These are phyloP conservation scores for Esox niger DNA, from an alignment of 2,113 vertebrate genomes.

Conservation along the genomic window DNA sequence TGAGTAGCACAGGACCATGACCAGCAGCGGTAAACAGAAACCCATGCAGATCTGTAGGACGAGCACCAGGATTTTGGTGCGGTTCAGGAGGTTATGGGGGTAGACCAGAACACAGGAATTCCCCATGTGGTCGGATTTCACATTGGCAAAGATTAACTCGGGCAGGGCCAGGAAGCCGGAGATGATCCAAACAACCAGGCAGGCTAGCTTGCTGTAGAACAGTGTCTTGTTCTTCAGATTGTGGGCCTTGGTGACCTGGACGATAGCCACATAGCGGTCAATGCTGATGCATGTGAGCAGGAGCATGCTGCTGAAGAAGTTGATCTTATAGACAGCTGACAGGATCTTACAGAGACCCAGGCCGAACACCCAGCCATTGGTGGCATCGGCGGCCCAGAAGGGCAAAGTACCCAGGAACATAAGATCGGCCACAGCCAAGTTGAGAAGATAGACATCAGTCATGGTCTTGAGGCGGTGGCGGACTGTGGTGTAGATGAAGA, in stretches of 20 bases:
- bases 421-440: slow-evolving; percentile 84
- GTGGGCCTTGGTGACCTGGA: slow-evolving; percentile 75
- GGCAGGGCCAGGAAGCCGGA: slow-evolving; percentile 78
- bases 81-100: slow-evolving; percentile 30
- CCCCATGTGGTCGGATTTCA: accelerated
- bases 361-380: slow-evolving; percentile 75
- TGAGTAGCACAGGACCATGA: slow-evolving; percentile 83
- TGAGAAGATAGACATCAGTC: slow-evolving; percentile 83
- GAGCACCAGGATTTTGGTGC: slow-evolving; percentile 71
- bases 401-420: slow-evolving; percentile 86
- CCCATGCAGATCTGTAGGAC: slow-evolving; percentile 80
- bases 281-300: slow-evolving; percentile 87
- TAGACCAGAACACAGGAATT: slow-evolving; percentile 69
- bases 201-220: slow-evolving; percentile 76
- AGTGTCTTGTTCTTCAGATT: slow-evolving; percentile 72
- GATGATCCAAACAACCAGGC: slow-evolving; percentile 73
- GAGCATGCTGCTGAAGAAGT: slow-evolving; percentile 86
- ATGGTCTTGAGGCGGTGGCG: slow-evolving; percentile 80
- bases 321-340: slow-evolving; percentile 82
- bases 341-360: slow-evolving; percentile 76
- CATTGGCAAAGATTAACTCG: slow-evolving; percentile 79
- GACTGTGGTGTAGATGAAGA: slow-evolving; percentile 79
- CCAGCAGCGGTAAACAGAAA: slow-evolving; percentile 79
- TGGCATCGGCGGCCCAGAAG: slow-evolving; percentile 81
- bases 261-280: slow-evolving; percentile 85